A percentile compares a stretch with the other conserved stretches of the same genome.
phyloP scores from a whole-genome alignment of 2,888 invertebrate genomes.

The Tuta absoluta region DNA sequence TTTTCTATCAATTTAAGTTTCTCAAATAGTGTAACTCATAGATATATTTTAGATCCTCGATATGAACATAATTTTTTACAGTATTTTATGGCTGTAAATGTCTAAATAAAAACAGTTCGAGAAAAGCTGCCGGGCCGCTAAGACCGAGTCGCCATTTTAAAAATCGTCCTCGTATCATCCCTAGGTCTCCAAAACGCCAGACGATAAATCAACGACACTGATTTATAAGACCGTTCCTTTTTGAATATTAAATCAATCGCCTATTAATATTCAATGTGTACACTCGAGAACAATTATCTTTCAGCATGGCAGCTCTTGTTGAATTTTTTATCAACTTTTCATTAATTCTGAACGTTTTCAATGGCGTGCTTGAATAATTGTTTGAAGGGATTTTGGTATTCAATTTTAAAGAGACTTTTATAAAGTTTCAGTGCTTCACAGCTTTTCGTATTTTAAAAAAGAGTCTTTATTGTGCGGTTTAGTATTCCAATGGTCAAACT shows the following conservation, averaged over 20 bases:
- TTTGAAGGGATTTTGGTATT: slow-evolving; percentile 7
- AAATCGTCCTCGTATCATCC: background rate
- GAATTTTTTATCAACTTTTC: slow-evolving; percentile 15
- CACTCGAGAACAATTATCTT: slow-evolving; percentile 23
- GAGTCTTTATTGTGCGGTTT: too few species aligned
- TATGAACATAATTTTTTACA: too few species aligned
- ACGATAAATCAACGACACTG: slow-evolving; percentile 20
- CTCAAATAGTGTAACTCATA: too few species aligned
- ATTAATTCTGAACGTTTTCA: slow-evolving; percentile 17
- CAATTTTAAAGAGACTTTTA: background rate
- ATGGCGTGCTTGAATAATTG: slow-evolving; percentile 13
- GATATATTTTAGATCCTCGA: too few species aligned
- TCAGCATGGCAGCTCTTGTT: slow-evolving; percentile 7
- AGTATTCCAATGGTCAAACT: too few species aligned
- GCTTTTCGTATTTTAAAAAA: too few species aligned
- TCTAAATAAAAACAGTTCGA: too few species aligned
- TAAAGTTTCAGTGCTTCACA: too few species aligned
- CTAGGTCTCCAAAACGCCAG: slow-evolving; percentile 6
- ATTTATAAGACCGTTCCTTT: slow-evolving; percentile 22
- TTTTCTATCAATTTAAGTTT: too few species aligned
- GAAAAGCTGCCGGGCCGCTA: too few species aligned
- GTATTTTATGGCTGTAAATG: too few species aligned
- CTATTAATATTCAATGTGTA: slow-evolving; percentile 25
- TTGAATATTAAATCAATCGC: slow-evolving; percentile 28
- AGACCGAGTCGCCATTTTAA: too few species aligned